Base-by-base conservation (phyloP, 2,888 invertebrate species). In the Didymodactylos carnosus region DNA sequence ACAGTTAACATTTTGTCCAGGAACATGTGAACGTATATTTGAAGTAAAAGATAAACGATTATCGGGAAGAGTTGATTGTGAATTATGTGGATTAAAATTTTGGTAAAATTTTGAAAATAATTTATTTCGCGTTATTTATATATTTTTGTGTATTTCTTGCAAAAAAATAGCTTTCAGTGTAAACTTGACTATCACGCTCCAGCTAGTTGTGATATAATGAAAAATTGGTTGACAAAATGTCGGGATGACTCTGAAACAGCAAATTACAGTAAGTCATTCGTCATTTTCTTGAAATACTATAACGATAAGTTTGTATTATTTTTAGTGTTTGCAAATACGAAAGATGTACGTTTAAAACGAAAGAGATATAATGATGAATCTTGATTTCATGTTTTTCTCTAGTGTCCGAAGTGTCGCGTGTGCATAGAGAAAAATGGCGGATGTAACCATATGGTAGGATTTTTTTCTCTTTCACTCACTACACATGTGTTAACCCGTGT, bases 341-440 rank as follows among this genome's bases (percentile, higher is more conserved):
- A 62, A 19, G 62, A 62, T 62, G n/a, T n/a, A n/a, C n/a, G n/a
- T n/a, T n/a, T n/a, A n/a, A n/a, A n/a, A n/a, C n/a, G n/a, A n/a
- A n/a, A n/a, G n/a, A n/a, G n/a, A n/a, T n/a, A n/a, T n/a, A n/a
- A n/a, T n/a, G n/a, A n/a, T n/a, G n/a, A n/a, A n/a, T n/a, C n/a
- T n/a, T n/a, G n/a, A n/a, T n/a, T n/a, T n/a, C n/a, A n/a, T n/a
- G n/a, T n/a, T n/a, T n/a, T n/a, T n/a, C n/a, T n/a, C n/a, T n/a
- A n/a, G n/a, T 98, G 98, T 84, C 97, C 98, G 75, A 92, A 92
- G 85, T 98, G 98, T 86, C 94, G 95, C 86, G 94, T 97, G 79
- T 97, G 97, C 86, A 98, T 98, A 84, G 98, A 98, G 85, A 99
- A 99, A 85, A 98, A 97, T 86, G 98, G 98, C 73, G 98, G 62